Evolutionary conservation across 2,797 vertebrate genomes (phyloP).

Genomic region (Florisuga fusca): DNA sequence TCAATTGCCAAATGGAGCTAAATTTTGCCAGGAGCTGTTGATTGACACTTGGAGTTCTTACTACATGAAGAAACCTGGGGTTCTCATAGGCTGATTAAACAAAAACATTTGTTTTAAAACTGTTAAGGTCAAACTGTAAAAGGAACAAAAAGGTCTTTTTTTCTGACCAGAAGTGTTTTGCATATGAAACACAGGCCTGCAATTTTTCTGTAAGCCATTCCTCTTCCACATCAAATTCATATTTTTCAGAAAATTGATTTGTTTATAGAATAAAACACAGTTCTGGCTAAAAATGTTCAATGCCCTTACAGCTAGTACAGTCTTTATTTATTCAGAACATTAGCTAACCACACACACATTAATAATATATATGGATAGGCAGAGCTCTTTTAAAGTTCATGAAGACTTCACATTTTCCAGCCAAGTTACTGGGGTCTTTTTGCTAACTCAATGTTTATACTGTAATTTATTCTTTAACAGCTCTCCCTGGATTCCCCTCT

Average conservation of each 20-base stretch:
- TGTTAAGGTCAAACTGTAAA: not conserved
- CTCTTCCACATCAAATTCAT: not conserved
- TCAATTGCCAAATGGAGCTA: not conserved
- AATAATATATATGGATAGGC: not conserved
- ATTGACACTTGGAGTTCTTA: not conserved
- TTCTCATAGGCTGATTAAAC: not conserved
- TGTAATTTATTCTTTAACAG: not conserved
- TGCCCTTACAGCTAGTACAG: not conserved
- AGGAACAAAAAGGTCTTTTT: not conserved
- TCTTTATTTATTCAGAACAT: constrained; percentile 15
- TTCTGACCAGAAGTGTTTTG: not conserved
- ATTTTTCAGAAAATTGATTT: not conserved
- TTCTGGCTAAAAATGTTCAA: not conserved
- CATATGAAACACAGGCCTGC: not conserved
- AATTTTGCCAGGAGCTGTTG: not conserved
- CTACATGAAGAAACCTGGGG: not conserved
- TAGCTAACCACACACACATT: not conserved
- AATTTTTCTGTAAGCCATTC: not conserved
- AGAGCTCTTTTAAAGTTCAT: not conserved
- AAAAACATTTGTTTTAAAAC: not conserved
- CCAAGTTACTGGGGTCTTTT: not conserved
- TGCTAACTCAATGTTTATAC: not conserved
- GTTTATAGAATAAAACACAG: not conserved
- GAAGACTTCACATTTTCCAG: not conserved
- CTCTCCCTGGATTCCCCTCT: not conserved